Evolutionary conservation across 1,140 invertebrate species (phyloP).

Genomic region (Popillia japonica): DNA sequence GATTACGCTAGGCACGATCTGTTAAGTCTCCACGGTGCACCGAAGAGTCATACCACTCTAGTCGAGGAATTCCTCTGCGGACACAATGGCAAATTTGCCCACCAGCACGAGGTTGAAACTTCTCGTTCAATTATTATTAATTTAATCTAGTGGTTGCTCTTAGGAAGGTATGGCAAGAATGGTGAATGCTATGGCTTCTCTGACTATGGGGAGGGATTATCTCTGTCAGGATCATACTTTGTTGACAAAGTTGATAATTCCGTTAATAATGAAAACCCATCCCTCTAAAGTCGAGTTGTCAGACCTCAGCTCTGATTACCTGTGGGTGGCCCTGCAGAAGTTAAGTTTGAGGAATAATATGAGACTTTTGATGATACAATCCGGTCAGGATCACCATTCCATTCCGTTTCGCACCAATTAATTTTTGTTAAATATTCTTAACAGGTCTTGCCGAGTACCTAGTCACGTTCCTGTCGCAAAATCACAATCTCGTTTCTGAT

Average conservation of each 20-base stretch:
- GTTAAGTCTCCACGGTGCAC: neutral
- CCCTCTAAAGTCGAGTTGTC: neutral
- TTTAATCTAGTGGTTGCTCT: neutral
- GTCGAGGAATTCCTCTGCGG: slow-evolving; percentile 5
- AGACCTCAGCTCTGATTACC: slow-evolving; percentile 15
- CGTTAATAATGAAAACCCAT: slow-evolving; percentile 22
- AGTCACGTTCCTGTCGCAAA: slow-evolving; percentile 13
- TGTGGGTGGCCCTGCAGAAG: slow-evolving; percentile 41
- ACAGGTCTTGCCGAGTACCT: slow-evolving; percentile 41
- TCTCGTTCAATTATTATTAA: neutral
- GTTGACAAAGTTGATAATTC: slow-evolving; percentile 9
- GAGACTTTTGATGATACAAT: slow-evolving; percentile 38
- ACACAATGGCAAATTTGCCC: neutral
- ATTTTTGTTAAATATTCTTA: slow-evolving; percentile 15
- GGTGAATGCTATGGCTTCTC: slow-evolving; percentile 40
- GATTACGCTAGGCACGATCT: slow-evolving; percentile 36
- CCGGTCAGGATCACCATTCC: slow-evolving; percentile 33
- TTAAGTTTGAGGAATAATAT: slow-evolving; percentile 40
- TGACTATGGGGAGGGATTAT: slow-evolving; percentile 43
- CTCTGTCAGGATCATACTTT: slow-evolving; percentile 35
- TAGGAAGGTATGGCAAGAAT: slow-evolving; percentile 40
- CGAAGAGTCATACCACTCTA: neutral
- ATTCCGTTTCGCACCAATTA: too few relatives aligned
- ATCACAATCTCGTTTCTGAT: slow-evolving; percentile 16
- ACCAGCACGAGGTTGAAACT: neutral